Evolutionary conservation across 2,888 invertebrate species (phyloP), one percentile per base, ranked within the genome.

Genomic region (Nomada flava): DNA sequence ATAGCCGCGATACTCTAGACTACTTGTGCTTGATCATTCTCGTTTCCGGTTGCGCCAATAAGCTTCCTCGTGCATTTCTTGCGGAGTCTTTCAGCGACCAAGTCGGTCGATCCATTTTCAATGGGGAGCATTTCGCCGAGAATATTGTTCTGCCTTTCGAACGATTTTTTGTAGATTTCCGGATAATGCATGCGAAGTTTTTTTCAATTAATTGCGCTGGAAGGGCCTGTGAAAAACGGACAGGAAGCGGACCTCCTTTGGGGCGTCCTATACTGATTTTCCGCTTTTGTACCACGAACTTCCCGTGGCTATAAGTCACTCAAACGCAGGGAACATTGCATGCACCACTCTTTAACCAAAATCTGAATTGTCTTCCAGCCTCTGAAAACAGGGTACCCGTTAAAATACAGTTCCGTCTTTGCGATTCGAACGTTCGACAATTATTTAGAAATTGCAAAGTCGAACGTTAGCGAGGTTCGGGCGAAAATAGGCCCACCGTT

Each of bases 21-120:
- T 44, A 65, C 57, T 72, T 76, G 64, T 59, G 63, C 59, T 72
- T 65, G 13, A 59, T 11, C 55, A 29, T 53, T 76, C 20, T 23
- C 44, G 55, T 47, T 63, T 57, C 15, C n/a, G 13, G 23, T 10
- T 23, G 26, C 13, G 42, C 26, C 57, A 26, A 11, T 9, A 10
- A 9, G n/a, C 23, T 23, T 55, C 7, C 26, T 57, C 55, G 15
- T 11, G 23, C 9, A 20, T 52, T 72, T 72, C 18, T 15, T 4
- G 13, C 52, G n/a, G 53, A n/a, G 9, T 60, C 50, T n/a, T 42
- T 42, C 42, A 29, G 20, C n/a, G 52, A 52, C 36, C 23, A 36
- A 20, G 15, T n/a, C 29, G 7, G 36, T 15, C 2, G 15, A 13
- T 7, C 36, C 5, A 18, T 47, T 67, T 47, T 47, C 15, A 10